A percentile compares a stretch with the other conserved stretches of the same genome.
These are phyloP conservation scores for Hanleya hanleyi DNA, from an alignment of 2,888 invertebrate genomes.

Conservation along the genomic window DNA sequence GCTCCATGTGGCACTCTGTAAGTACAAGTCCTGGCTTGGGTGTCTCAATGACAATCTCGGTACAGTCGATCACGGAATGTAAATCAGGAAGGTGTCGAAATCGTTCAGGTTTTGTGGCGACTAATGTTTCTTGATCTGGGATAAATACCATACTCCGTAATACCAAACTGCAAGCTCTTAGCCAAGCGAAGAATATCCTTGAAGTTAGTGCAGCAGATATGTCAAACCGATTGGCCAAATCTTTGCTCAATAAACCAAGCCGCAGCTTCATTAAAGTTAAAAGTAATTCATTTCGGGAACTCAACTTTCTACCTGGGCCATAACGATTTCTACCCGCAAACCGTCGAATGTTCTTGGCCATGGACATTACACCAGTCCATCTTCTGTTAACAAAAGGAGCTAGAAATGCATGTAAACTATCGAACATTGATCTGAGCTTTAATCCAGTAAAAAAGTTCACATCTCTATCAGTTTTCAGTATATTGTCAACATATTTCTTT, in stretches of 20 bases:
- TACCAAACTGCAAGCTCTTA: constrained; percentile 17
- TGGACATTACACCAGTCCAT: constrained; percentile 23
- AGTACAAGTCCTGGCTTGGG: constrained; percentile 30
- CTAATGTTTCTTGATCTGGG: constrained; percentile 19
- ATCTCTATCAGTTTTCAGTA: constrained; percentile 25
- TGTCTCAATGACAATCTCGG: constrained; percentile 36
- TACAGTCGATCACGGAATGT: constrained; percentile 34
- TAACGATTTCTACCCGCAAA: background rate
- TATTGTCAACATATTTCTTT: constrained; percentile 12
- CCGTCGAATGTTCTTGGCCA: constrained; percentile 7
- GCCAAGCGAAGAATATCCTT: constrained; percentile 26
- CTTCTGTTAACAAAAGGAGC: constrained; percentile 29
- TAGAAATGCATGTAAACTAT: constrained; percentile 24
- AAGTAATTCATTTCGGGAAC: constrained; percentile 28
- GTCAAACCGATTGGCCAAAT: constrained; percentile 29
- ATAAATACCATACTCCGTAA: constrained; percentile 18
- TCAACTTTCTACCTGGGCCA: constrained; percentile 29
- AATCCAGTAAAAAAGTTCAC: constrained; percentile 30
- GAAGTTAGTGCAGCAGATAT: constrained; percentile 27
- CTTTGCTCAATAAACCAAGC: constrained; percentile 6
- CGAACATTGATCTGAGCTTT: constrained; percentile 10
- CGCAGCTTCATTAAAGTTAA: constrained; percentile 13
- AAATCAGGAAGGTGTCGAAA: constrained; percentile 21
- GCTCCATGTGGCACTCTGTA: constrained; percentile 39
- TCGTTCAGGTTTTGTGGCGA: constrained; percentile 25